Evolutionary conservation across 2,797 vertebrate genomes (phyloP).

Genomic region (Brachyrhaphis roseni): DNA sequence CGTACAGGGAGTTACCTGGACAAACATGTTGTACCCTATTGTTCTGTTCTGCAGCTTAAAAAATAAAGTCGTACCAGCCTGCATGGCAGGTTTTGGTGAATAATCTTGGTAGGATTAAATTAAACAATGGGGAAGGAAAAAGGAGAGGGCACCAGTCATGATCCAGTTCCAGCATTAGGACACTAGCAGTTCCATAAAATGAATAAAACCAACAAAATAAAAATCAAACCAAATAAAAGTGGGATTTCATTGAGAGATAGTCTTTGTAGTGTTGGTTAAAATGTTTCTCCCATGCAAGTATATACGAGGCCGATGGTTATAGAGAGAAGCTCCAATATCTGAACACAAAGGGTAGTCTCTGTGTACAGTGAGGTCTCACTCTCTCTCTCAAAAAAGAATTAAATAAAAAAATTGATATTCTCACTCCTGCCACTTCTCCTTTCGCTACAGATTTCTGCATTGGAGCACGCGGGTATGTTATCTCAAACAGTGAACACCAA

Average conservation of each 20-base stretch:
- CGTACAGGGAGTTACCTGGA: conserved; percentile 55
- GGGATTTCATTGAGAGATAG: conserved; percentile 45
- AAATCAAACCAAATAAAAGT: conserved; percentile 58
- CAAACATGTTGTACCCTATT: conserved; percentile 50
- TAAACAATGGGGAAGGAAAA: conserved; percentile 45
- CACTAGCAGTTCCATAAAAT: conserved; percentile 49
- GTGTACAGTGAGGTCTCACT: conserved; percentile 46
- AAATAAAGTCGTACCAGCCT: conserved; percentile 51
- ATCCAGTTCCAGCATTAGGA: conserved; percentile 71
- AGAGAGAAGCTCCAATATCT: conserved; percentile 39
- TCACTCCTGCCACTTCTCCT: conserved; percentile 40
- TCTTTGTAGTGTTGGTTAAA: conserved; percentile 72
- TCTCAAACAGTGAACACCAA: conserved; percentile 38
- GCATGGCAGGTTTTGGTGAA: conserved; percentile 66
- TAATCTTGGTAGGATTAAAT: conserved; percentile 43
- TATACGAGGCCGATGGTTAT: conserved; percentile 28
- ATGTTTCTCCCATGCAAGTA: conserved; percentile 48
- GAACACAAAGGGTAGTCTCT: conserved; percentile 34
- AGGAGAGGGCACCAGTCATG: conserved; percentile 53
- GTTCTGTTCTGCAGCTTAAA: conserved; percentile 55
- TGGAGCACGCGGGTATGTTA: conserved; percentile 30
- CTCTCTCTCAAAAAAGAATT: background rate
- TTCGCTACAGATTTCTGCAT: conserved; percentile 18
- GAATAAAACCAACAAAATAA: conserved; percentile 56
- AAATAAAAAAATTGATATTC: conserved; percentile 1